Evolutionary conservation across 2,888 invertebrate genomes (phyloP).

Genomic region (Heliconius erato): DNA sequence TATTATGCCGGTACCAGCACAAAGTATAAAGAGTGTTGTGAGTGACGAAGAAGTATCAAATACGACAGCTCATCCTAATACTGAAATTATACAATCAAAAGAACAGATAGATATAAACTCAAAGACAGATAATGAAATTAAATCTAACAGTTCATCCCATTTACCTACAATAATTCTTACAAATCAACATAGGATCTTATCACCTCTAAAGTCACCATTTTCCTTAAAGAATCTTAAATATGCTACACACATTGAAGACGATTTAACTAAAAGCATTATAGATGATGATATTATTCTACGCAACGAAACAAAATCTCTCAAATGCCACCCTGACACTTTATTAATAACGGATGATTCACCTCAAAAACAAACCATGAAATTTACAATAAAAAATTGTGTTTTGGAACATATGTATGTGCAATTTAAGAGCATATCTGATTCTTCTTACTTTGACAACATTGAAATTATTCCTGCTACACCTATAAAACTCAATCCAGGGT

Average conservation of each 20-base stretch:
- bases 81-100: constrained; percentile 59
- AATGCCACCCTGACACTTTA: constrained; percentile 63
- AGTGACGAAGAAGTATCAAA: constrained; percentile 53
- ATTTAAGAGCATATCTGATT: constrained; percentile 66
- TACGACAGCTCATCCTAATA: constrained; percentile 66
- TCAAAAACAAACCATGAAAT: constrained; percentile 63
- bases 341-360: constrained; percentile 56
- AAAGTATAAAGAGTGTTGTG: constrained; percentile 11
- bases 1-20: constrained; percentile 28
- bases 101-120: constrained; percentile 43
- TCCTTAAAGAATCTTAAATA: constrained; percentile 55
- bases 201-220: constrained; percentile 59
- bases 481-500: constrained; percentile 68
- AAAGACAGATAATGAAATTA: constrained; percentile 52
- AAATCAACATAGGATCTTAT: constrained; percentile 68
- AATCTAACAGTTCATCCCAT: constrained; percentile 45
- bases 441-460: constrained; percentile 58
- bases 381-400: constrained; percentile 66
- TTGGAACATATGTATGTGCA: constrained; percentile 63
- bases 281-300: constrained; percentile 57
- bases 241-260: constrained; percentile 21
- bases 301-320: constrained; percentile 58
- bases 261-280: constrained; percentile 39
- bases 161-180: constrained; percentile 62
- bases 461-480: constrained; percentile 64